These are phyloP conservation scores for Hystrix cristata DNA, from an alignment of 2,113 vertebrate genomes.

Conservation along the genomic window DNA sequence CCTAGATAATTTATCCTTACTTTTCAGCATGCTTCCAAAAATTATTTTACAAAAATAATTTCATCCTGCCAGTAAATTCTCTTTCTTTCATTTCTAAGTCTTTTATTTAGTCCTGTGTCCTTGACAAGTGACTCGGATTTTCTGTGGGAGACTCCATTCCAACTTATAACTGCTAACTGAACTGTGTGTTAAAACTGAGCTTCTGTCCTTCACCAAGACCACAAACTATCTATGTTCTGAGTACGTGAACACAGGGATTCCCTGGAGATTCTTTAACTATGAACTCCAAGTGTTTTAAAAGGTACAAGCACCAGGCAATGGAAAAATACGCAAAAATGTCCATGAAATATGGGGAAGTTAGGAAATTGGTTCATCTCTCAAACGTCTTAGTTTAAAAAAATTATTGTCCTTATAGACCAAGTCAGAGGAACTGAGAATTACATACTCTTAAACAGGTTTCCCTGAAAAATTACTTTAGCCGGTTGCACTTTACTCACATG, in stretches of 20 bases:
- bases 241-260: not conserved
- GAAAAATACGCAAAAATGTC: not conserved
- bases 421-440: constrained; percentile 18
- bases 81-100: not conserved
- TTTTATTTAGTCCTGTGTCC: not conserved
- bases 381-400: not conserved
- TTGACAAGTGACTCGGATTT: not conserved
- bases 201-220: not conserved
- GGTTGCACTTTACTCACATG: not conserved
- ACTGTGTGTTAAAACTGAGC: not conserved
- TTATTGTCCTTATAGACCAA: not conserved
- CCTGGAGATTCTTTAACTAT: not conserved
- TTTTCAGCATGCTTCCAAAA: not conserved
- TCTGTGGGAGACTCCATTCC: not conserved
- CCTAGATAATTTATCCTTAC: not conserved
- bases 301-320: not conserved
- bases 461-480: not conserved
- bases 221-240: not conserved
- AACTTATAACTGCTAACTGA: not conserved
- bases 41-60: not conserved
- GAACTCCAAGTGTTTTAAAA: not conserved
- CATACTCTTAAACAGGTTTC: not conserved
- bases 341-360: not conserved
- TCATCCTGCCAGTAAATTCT: not conserved
- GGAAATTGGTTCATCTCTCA: not conserved